Conservation (phyloP, 2,797 vertebrate species). For the Ceryle rudis region DNA sequence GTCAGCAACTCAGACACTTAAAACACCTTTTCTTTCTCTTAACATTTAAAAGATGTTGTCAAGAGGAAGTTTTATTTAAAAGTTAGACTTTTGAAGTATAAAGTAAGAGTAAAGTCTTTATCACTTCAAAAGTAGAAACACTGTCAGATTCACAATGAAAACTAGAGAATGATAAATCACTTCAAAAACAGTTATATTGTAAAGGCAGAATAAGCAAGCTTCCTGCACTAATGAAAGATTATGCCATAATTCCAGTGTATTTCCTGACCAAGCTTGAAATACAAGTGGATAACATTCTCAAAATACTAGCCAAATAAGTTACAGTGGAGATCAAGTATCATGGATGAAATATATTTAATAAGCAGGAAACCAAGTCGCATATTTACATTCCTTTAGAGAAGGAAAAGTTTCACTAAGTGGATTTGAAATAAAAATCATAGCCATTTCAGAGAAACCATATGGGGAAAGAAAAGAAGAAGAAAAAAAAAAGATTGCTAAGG, state of each 20-base stretch:
- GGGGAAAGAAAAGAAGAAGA: too few species aligned
- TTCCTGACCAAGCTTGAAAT: background rate
- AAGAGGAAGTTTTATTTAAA: background rate
- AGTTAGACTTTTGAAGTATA: background rate
- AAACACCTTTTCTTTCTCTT: background rate
- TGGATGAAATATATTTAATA: background rate
- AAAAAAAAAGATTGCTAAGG: background rate
- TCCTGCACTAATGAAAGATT: background rate
- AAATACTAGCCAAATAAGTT: background rate
- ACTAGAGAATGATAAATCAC: background rate
- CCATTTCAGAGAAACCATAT: background rate
- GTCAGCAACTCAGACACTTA: background rate
- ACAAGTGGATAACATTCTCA: background rate
- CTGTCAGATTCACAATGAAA: background rate
- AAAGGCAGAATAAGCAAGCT: background rate
- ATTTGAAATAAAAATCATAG: background rate
- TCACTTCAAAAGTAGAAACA: background rate
- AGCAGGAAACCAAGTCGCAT: background rate
- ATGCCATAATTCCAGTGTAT: background rate
- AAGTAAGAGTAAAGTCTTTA: background rate
- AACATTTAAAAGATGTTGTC: too few species aligned
- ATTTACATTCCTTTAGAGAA: background rate
- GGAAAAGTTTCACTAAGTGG: background rate
- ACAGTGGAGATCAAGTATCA: background rate
- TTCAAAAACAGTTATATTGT: background rate